Base-by-base conservation (phyloP, 2,113 vertebrate species). In the Pteruthius melanotis region DNA sequence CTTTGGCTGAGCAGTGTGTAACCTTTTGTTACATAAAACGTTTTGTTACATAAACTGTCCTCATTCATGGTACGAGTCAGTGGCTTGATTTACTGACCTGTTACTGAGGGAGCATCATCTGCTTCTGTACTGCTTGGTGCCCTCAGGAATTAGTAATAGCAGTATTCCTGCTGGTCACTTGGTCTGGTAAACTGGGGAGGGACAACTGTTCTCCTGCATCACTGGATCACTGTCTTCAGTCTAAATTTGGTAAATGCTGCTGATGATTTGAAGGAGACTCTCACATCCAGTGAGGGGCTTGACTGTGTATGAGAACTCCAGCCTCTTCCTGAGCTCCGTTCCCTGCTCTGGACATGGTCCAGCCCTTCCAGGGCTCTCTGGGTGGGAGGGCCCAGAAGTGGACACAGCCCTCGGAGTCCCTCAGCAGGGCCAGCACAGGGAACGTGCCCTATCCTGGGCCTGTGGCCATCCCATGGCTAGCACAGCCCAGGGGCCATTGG, bases 31-130 rank as follows among this genome's bases (percentile, higher is more conserved):
- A 71, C 24, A 26, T 50, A 72, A 69, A 54, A 68, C 30, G 19
- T 64, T 53, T 19, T 35, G 39, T 84, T 72, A 66, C 27, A 37
- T 54, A 72, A 69, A 6, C 59, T 20, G 7, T 13, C 19, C 60
- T 69, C 0, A 0, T 40, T 70, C 2, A 3, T 16, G n/a, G 9
- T 42, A 5, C 0, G 0, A 72, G 68, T 47, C 50, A 13, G 17
- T 42, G 26, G 8, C 39, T 87, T 45, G 7, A 23, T 64, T 59
- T 53, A 27, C 45, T 83, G 54, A 19, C n/a, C 22, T 63, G 8
- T 39, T 52, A 33, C 40, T 88, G 40, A 26, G 37, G 18, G 44
- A 63, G 7, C 27, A 8, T 40, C 9, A 30, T 40, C 24, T 33
- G 40, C 15, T 49, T 52, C 30, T 42, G 70, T 20, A 2, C 27